These are phyloP conservation scores for Lordiphosa mommai DNA, from an alignment of 1,140 invertebrate species.

Conservation along the genomic window DNA sequence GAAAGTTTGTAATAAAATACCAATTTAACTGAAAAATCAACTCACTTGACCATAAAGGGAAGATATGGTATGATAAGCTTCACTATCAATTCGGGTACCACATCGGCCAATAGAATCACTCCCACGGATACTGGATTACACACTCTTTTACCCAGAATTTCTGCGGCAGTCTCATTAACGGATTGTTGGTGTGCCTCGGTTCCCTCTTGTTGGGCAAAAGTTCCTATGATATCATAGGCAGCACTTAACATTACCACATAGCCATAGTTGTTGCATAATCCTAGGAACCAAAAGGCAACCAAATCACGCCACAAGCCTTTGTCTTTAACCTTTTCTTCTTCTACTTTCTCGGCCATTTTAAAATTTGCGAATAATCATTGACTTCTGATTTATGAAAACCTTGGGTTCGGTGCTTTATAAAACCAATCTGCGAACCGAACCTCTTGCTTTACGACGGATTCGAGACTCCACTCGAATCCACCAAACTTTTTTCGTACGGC, in stretches of 20 bases:
- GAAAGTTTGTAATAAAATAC: slow-evolving; percentile 1
- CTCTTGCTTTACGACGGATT: no score
- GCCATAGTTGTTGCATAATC: slow-evolving; percentile 93
- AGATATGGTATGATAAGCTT: slow-evolving; percentile 89
- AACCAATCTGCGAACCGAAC: no score
- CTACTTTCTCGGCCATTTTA: no score
- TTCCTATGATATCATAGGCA: slow-evolving; percentile 88
- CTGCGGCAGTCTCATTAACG: slow-evolving; percentile 18
- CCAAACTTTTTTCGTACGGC: no score
- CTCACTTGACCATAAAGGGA: slow-evolving; percentile 86
- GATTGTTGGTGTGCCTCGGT: not conserved
- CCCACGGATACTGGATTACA: slow-evolving; percentile 90
- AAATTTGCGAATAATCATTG: no score
- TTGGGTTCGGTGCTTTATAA: no score
- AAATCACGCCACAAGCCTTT: slow-evolving; percentile 81
- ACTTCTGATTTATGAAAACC: no score
- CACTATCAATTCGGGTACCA: slow-evolving; percentile 87
- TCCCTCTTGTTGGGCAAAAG: slow-evolving; percentile 53
- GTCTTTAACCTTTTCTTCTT: slow-evolving; percentile 13
- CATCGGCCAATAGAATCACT: slow-evolving; percentile 90
- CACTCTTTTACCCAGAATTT: slow-evolving; percentile 50
- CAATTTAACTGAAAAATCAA: slow-evolving; percentile 39
- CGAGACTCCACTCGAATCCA: no score
- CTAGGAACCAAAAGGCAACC: slow-evolving; percentile 88
- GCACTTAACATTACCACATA: slow-evolving; percentile 94